Percentiles rank a stretch among this genome's conserved stretches.
Conservation (phyloP, 1,140 invertebrate genomes). For the Drosophila aff. region DNA sequence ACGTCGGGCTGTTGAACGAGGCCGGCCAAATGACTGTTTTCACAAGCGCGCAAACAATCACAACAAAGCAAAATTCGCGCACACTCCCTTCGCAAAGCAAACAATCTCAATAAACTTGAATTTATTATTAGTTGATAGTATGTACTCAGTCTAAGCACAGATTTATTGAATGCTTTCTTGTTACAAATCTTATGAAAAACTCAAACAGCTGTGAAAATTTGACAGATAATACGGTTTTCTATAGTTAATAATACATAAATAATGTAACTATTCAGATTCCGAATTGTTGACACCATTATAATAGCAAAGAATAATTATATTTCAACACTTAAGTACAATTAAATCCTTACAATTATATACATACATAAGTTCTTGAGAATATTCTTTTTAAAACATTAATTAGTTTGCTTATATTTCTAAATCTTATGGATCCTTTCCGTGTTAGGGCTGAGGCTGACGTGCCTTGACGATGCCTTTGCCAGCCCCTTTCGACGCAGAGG, state of each 20-base stretch:
- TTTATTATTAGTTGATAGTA: not conserved
- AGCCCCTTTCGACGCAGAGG: conserved; percentile 1
- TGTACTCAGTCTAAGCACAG: too few species aligned
- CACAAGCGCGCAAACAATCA: not conserved
- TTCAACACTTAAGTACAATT: not conserved
- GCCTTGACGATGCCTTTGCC: conserved; percentile 14
- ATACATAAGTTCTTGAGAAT: not conserved
- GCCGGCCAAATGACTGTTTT: conserved; percentile 20
- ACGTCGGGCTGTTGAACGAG: conserved; percentile 20
- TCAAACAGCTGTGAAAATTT: not conserved
- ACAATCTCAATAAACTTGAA: not conserved
- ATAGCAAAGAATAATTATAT: not conserved
- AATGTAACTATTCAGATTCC: not conserved
- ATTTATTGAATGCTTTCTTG: not conserved
- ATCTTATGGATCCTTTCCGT: not conserved
- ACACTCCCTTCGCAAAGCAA: not conserved
- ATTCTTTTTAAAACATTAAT: not conserved
- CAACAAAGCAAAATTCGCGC: conserved; percentile 1
- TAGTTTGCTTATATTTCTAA: not conserved
- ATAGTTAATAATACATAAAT: not conserved
- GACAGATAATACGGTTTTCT: not conserved
- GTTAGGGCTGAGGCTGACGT: not conserved
- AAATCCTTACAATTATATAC: too few species aligned
- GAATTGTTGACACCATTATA: not conserved
- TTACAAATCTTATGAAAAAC: not conserved